Evolutionary conservation across 1,140 invertebrate species (phyloP).

Genomic region (Phenacoccus solenopsis): DNA sequence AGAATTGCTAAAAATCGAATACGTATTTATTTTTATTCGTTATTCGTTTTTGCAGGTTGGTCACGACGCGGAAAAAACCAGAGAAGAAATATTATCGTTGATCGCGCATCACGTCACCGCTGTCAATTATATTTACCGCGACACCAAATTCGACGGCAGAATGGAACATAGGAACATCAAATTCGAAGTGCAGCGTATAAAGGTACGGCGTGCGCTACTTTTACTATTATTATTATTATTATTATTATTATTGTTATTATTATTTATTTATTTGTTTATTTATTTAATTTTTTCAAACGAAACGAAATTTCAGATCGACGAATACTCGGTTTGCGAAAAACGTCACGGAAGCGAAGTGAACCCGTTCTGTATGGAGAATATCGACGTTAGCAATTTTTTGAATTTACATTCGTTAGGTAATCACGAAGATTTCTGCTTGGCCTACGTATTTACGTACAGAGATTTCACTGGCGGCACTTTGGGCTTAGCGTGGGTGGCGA

Average conservation of each 20-base stretch:
- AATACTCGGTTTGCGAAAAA: constrained; percentile 62
- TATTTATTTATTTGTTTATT: background rate
- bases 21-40: no score
- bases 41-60: constrained; percentile 25
- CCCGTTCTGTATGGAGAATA: constrained; percentile 93
- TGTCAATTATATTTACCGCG: constrained; percentile 94
- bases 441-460: constrained; percentile 96
- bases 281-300: background rate
- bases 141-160: constrained; percentile 82
- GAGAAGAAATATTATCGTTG: constrained; percentile 92
- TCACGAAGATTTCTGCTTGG: constrained; percentile 95
- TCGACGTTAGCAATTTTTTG: constrained; percentile 98
- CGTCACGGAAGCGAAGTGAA: constrained; percentile 58
- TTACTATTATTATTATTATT: background rate
- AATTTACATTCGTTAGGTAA: constrained; percentile 94
- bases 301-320: constrained; percentile 56
- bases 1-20: no score
- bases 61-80: constrained; percentile 57
- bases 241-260: background rate
- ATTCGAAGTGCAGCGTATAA: constrained; percentile 95
- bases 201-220: constrained; percentile 54
- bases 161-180: constrained; percentile 83
- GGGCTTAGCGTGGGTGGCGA: constrained; percentile 96
- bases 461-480: constrained; percentile 94
- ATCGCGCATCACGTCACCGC: constrained; percentile 97